phyloP scores from a whole-genome alignment of 2,797 vertebrate genomes.

The Pantherophis vulpinus region DNA sequence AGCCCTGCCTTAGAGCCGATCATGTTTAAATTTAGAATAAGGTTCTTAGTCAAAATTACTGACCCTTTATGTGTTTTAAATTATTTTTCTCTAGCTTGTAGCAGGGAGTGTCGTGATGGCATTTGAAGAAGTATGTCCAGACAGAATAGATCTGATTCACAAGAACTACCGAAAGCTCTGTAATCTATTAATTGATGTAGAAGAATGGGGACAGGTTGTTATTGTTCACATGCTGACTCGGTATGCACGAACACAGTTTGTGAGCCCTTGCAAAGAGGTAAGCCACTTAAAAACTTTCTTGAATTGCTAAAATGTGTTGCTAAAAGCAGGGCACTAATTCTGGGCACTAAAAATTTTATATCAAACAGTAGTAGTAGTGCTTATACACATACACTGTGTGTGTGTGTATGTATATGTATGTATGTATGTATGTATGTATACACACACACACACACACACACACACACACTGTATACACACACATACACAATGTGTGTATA shows the following conservation, averaged over 20 bases:
- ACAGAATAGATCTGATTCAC: slow-evolving; percentile 97
- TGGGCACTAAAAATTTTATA: background rate
- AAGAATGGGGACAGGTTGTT: slow-evolving; percentile 98
- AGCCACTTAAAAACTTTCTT: slow-evolving; percentile 47
- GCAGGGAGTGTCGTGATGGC: slow-evolving; percentile 97
- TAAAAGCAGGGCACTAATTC: background rate
- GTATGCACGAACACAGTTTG: slow-evolving; percentile 93
- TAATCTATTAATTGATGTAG: slow-evolving; percentile 94
- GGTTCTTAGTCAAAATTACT: background rate
- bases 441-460: background rate
- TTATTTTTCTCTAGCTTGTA: slow-evolving; percentile 83
- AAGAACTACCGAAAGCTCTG: slow-evolving; percentile 98
- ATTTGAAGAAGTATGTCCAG: slow-evolving; percentile 96
- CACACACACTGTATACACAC: too few species aligned
- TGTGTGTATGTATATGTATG: too few species aligned
- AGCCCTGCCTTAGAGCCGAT: background rate
- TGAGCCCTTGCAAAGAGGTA: slow-evolving; percentile 92
- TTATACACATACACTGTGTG: background rate
- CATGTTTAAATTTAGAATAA: background rate
- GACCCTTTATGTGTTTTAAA: slow-evolving; percentile 42
- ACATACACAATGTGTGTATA: background rate
- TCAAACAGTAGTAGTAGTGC: background rate
- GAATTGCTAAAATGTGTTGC: background rate
- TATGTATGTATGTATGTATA: too few species aligned
- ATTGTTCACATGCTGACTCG: slow-evolving; percentile 98